Base-by-base conservation (phyloP, 1,140 invertebrate species). In the Hycleus cichorii region DNA sequence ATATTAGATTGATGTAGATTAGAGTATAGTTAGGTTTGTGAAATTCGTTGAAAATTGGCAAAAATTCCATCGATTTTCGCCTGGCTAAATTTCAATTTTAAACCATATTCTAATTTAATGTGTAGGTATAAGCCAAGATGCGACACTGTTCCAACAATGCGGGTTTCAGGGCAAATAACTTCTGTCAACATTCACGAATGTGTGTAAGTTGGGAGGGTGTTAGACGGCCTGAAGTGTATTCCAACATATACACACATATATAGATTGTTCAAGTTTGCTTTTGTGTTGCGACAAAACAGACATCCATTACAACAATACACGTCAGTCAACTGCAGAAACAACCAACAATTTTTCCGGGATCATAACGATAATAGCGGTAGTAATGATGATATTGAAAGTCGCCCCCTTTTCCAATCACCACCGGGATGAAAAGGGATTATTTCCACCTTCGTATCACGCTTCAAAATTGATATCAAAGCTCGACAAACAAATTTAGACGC, bases 221-320 rank as follows among this genome's bases (percentile, higher is more conserved):
- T 52, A 40, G 45, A 52, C 40, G 45, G 45, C 50, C 43, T 52
- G 45, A 52, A 44, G 50, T 52, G 50, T 18, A 18, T 32, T 1
- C 32, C 7, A 32, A 32, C 51, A 40, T 25, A 26, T 39, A 52
- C 45, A 40, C 50, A 53, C 43, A 46, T 32, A 26, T 12, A 10
- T 27, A 32, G 32, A 32, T 7, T 53, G 51, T 53, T 53, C 51
- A 53, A 53, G 51, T 53, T 45, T 4, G 51, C 51, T 53, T 53
- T 53, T 53, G 51, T 53, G 32, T 32, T 11, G 25, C 46, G 42
- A 53, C 51, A 53, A 53, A 53, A 53, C 51, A 53, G 42, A 45
- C 51, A 53, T 42, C 51, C 51, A 53, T 53, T 53, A 53, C 43
- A 53, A 53, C 51, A 53, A 53, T 53, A 53, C 51, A 25, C 45